These are phyloP conservation scores for Prolemur simus DNA, from an alignment of 2,113 vertebrate species.

Conservation along the genomic window DNA sequence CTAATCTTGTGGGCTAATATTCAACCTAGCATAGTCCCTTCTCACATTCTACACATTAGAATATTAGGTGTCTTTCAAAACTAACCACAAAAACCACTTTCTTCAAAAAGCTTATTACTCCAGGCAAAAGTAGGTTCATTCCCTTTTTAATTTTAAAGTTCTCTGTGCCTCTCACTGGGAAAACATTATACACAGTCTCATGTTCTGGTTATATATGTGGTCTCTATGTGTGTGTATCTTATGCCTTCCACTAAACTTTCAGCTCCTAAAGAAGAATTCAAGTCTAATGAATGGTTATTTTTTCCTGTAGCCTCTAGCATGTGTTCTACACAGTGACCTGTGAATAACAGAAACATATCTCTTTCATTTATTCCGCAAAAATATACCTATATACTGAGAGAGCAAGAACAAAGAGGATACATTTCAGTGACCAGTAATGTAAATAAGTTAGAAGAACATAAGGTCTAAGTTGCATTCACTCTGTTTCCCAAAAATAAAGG, in stretches of 20 bases:
- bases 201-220: background rate
- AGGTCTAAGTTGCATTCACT: background rate
- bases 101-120: background rate
- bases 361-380: background rate
- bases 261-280: background rate
- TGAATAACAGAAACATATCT: background rate
- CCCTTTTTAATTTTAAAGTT: background rate
- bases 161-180: background rate
- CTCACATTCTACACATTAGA: background rate
- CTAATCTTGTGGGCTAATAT: background rate
- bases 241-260: background rate
- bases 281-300: background rate
- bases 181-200: background rate
- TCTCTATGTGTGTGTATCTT: background rate
- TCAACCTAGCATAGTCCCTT: background rate
- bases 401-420: background rate
- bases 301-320: background rate
- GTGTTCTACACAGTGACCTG: background rate
- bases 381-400: background rate
- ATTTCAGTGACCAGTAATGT: background rate
- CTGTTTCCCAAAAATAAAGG: background rate
- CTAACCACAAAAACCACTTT: background rate
- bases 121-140: background rate
- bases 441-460: background rate
- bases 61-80: background rate